Evolutionary conservation across 2,113 vertebrate genomes (phyloP), one percentile per base, ranked within the genome.

Genomic region (Cyrtonyx montezumae): DNA sequence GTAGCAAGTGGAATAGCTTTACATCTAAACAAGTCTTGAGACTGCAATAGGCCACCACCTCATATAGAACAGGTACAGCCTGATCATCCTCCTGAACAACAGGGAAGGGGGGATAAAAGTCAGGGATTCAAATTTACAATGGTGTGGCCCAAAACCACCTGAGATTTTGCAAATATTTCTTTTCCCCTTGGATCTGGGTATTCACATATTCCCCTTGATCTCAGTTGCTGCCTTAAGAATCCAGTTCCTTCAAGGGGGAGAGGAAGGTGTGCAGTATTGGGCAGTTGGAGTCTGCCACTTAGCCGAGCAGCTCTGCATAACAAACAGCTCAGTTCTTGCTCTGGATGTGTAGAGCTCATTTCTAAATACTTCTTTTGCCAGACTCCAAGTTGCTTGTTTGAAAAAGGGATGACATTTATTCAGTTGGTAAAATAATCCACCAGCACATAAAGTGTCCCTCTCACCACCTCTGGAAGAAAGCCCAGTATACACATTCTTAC

Each of bases 341-440:
- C 37, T 40, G 58, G 32, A 55, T 66, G 46, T 17, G 32, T 20
- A 26, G 49, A 84, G 76, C 42, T 74, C 28, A 79, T 79, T 92
- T 82, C 76, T 66, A 73, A 30, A 79, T 73, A 65, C 53, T 85
- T 51, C 46, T 79, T 16, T 66, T 92, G 61, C 69, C 53, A 32
- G 25, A 87, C 53, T 58, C 78, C 55, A 84, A 70, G 67, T 76
- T 95, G 89, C 67, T 91, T 82, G 84, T 87, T 92, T 63, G 49
- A 58, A 94, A 83, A 92, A 66, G 73, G 61, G 45, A 76, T 95
- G 37, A 88, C 91, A 93, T 91, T 91, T 95, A 87, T 90, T 93
- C 75, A 63, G 55, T 62, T 69, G 34, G 86, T 85, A 87, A 93
- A 95, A 91, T 92, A 92, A 94, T 74, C 81, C 49, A 0, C 78